phyloP scores from a whole-genome alignment of 2,888 invertebrate genomes.

The Baronia brevicornis region DNA sequence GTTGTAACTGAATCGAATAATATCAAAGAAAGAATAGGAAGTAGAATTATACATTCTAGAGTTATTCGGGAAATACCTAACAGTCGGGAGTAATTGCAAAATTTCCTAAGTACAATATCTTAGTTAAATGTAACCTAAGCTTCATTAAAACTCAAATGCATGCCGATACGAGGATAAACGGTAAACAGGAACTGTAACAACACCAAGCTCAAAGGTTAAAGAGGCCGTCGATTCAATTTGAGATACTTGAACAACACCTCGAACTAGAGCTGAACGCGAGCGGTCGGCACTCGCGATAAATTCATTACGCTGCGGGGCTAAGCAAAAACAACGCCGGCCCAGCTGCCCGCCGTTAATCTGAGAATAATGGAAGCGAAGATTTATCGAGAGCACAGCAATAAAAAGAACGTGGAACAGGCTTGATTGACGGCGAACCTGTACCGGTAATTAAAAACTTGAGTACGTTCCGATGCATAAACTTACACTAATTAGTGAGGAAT shows the following conservation, averaged over 20 bases:
- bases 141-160: no score
- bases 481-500: constrained; percentile 69
- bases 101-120: no score
- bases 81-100: no score
- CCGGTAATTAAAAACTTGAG: constrained; percentile 57
- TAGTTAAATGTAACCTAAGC: no score
- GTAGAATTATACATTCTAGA: no score
- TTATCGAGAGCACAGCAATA: constrained; percentile 28
- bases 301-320: constrained; percentile 39
- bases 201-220: no score
- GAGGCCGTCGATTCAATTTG: constrained; percentile 6
- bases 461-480: constrained; percentile 66
- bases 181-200: no score
- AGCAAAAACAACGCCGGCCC: constrained; percentile 43
- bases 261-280: constrained; percentile 8
- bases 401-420: constrained; percentile 29
- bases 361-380: constrained; percentile 30
- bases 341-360: constrained; percentile 38
- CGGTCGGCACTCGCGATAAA: constrained; percentile 34
- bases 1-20: no score
- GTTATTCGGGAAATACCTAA: no score
- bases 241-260: not conserved
- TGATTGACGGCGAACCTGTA: constrained; percentile 42
- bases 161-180: no score
- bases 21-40: no score